These are phyloP conservation scores for Drosophila seguyi DNA, from an alignment of 1,140 invertebrate species.

Conservation along the genomic window DNA sequence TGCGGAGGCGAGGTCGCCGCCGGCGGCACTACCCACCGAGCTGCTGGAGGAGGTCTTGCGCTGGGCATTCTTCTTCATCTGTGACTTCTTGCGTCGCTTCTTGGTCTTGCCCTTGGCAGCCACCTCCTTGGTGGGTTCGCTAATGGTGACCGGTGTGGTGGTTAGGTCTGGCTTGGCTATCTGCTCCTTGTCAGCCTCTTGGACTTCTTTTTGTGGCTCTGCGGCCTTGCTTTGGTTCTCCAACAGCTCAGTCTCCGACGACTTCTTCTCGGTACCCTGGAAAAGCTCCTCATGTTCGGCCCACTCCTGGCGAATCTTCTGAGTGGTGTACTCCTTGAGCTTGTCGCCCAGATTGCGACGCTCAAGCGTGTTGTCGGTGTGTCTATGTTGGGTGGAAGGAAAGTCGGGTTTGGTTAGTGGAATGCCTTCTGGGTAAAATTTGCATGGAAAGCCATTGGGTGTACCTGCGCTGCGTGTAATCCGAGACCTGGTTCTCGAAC, in stretches of 20 bases:
- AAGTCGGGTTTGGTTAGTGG: background rate
- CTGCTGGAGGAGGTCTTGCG: conserved; percentile 88
- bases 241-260: conserved; percentile 48
- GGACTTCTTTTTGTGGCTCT: conserved; percentile 13
- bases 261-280: conserved; percentile 60
- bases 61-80: conserved; percentile 91
- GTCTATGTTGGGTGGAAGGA: conserved; percentile 31
- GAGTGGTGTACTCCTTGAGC: conserved; percentile 80
- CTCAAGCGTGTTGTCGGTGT: conserved; percentile 80
- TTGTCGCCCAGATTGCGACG: conserved; percentile 72
- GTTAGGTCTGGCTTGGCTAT: conserved; percentile 22
- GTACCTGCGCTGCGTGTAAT: conserved; percentile 88
- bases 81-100: conserved; percentile 91
- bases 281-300: conserved; percentile 84
- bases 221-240: conserved; percentile 30
- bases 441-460: conserved; percentile 1
- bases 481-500: conserved; percentile 88
- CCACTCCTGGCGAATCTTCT: conserved; percentile 84
- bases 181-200: conserved; percentile 16
- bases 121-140: conserved; percentile 71
- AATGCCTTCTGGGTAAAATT: background rate
- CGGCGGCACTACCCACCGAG: conserved; percentile 68
- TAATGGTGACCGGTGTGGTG: conserved; percentile 64
- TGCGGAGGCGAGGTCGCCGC: conserved; percentile 45
- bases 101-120: conserved; percentile 87